Evolutionary conservation across 2,888 invertebrate genomes (phyloP).

Genomic region (Thera obeliscata): DNA sequence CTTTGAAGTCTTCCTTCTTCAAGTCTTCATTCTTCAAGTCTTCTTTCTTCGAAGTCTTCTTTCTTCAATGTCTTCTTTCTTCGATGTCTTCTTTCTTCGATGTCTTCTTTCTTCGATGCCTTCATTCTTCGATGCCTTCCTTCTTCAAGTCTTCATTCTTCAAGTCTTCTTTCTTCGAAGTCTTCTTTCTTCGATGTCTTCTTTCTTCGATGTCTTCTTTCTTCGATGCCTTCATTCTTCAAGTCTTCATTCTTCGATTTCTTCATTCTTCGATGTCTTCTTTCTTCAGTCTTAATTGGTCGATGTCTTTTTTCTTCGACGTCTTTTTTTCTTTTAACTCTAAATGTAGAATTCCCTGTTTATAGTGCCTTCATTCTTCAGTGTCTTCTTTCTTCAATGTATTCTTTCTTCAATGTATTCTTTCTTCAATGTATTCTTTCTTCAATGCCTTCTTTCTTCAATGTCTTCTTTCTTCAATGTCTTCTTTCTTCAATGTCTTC

Average conservation of each 20-base stretch:
- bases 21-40: slow-evolving; percentile 1
- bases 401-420: slow-evolving; percentile 24
- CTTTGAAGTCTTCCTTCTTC: slow-evolving; percentile 12
- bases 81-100: slow-evolving; percentile 10
- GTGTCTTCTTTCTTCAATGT: slow-evolving; percentile 17
- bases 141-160: slow-evolving; percentile 11
- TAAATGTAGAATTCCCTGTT: too few relatives aligned
- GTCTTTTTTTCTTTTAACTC: slow-evolving; percentile 18
- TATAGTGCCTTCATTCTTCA: slow-evolving; percentile 24
- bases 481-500: too few relatives aligned
- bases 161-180: background rate
- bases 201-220: slow-evolving; percentile 18
- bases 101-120: slow-evolving; percentile 19
- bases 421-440: slow-evolving; percentile 10
- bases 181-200: background rate
- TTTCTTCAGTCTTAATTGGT: slow-evolving; percentile 29
- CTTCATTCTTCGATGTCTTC: slow-evolving; percentile 29
- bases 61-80: background rate
- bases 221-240: slow-evolving; percentile 22
- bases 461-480: background rate
- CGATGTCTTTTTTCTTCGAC: slow-evolving; percentile 23
- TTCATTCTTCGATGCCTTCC: slow-evolving; percentile 8
- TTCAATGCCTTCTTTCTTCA: background rate
- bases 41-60: slow-evolving; percentile 1
- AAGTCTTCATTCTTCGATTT: slow-evolving; percentile 30